Base-by-base conservation (phyloP, 2,888 invertebrate species). In the Sinopyrophorus schimmeli region DNA sequence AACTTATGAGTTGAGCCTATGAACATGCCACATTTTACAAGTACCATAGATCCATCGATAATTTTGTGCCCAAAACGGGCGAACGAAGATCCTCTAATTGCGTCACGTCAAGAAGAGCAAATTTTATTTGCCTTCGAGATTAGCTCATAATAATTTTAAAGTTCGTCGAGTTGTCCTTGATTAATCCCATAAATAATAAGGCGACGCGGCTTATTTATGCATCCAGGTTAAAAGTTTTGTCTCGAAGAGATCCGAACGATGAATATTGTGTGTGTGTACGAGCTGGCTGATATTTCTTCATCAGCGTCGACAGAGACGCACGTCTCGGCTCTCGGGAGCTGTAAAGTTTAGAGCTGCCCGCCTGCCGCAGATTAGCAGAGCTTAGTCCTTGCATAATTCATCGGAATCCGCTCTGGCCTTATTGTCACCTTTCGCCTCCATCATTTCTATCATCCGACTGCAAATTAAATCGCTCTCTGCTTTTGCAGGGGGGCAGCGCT, bases 361-460 rank as follows among this genome's bases (percentile, higher is more conserved):
- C 65, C 60, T 52, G 58, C 60, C 64, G 58, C 67, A 67, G 68
- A 69, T 69, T 69, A 69, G 66, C 62, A 60, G 57, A 61, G 63
- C 65, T 67, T 63, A 63, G 63, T 64, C 61, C 63, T 63, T 68
- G 67, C 68, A 69, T 69, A 69, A 68, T 69, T 69, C 66, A 69
- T 69, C 53, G 61, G 53, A 55, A 50, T 57, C 56, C 62, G 58
- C 55, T 55, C 60, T 55, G 60, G 59, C 61, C 63, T 62, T 62
- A 67, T 67, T 67, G 68, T 67, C 68, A 67, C 67, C 67, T 67
- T 63, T 65, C 64, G 60, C 63, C 65, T 57, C 52, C 55, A 58
- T 62, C 61, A 62, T 65, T 67, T n/a, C 59, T 62, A 66, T 68
- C 67, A 65, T 57, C 40, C 52, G 43, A 47, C 38, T 34, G 32